Conservation (phyloP, 92 coral and sea anemone species). For the Actinernus sp. region DNA sequence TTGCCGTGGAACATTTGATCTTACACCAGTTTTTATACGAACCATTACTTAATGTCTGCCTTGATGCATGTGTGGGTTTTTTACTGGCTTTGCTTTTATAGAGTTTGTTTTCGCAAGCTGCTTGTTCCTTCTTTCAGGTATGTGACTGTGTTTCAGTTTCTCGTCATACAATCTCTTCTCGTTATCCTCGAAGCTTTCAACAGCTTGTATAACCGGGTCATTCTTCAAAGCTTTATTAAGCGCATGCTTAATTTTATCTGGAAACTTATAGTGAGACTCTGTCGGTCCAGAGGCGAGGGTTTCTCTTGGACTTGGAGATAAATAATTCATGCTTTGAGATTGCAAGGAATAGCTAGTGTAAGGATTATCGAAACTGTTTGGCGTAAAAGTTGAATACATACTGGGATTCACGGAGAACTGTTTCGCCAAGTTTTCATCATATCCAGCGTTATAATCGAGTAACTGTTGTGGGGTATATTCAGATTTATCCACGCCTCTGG, state of each 20-base stretch:
- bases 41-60: too few relatives aligned
- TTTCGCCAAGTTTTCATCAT: constrained; percentile 14
- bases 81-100: too few relatives aligned
- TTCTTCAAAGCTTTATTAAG: constrained; percentile 34
- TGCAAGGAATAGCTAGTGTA: constrained; percentile 12
- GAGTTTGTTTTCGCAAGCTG: too few relatives aligned
- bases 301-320: background rate
- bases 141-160: constrained; percentile 45
- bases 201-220: constrained; percentile 77
- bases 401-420: constrained; percentile 14
- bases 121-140: background rate
- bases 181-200: constrained; percentile 63
- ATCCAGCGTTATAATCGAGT: constrained; percentile 21
- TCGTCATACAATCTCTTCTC: constrained; percentile 49
- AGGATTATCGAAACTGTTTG: background rate
- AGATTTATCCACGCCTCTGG: background rate
- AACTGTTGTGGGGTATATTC: background rate
- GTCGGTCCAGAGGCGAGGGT: background rate
- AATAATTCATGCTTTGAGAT: background rate
- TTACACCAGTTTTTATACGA: too few relatives aligned
- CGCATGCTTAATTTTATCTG: constrained; percentile 18
- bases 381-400: constrained; percentile 12
- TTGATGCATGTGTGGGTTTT: too few relatives aligned
- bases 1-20: too few relatives aligned
- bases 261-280: background rate